Percentiles rank a stretch among this genome's conserved stretches.
These are phyloP conservation scores for Hypsopygia costalis DNA, from an alignment of 2,888 invertebrate genomes.

Conservation along the genomic window DNA sequence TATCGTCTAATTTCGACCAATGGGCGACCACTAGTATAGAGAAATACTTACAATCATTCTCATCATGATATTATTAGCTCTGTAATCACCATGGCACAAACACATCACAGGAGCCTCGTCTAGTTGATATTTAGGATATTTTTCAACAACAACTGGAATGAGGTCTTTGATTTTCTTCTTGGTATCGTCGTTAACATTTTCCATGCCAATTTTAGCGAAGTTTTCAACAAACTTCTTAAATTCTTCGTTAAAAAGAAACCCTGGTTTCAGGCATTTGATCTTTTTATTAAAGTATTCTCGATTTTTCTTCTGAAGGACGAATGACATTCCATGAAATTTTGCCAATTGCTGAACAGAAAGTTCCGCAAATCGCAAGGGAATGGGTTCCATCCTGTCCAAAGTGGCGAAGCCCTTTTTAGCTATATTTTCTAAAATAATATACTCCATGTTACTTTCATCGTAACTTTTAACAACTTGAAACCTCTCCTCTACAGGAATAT, in stretches of 20 bases:
- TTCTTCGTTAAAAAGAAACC: conserved; percentile 20
- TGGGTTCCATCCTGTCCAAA: conserved; percentile 21
- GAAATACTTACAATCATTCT: conserved; percentile 29
- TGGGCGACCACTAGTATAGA: no score
- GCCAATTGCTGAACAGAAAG: conserved; percentile 28
- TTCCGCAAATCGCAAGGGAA: conserved; percentile 29
- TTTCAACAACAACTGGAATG: conserved; percentile 21
- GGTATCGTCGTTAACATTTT: conserved; percentile 24
- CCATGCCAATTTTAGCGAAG: conserved; percentile 20
- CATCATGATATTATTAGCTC: conserved; percentile 33
- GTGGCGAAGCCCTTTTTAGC: conserved; percentile 30
- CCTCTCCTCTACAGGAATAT: conserved; percentile 20
- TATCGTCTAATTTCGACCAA: no score
- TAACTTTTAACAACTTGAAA: conserved; percentile 25
- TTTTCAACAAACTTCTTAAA: conserved; percentile 26
- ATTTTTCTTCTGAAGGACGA: conserved; percentile 23
- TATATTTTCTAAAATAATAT: conserved; percentile 32
- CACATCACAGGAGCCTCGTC: conserved; percentile 21
- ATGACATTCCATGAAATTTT: conserved; percentile 32
- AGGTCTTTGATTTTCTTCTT: conserved; percentile 22
- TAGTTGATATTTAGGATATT: conserved; percentile 23
- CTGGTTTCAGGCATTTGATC: conserved; percentile 23
- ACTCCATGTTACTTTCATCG: conserved; percentile 19
- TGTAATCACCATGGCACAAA: conserved; percentile 40
- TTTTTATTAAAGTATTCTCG: conserved; percentile 36